Conservation (phyloP, 2,888 invertebrate genomes). For the Drosophila hamatofila region DNA sequence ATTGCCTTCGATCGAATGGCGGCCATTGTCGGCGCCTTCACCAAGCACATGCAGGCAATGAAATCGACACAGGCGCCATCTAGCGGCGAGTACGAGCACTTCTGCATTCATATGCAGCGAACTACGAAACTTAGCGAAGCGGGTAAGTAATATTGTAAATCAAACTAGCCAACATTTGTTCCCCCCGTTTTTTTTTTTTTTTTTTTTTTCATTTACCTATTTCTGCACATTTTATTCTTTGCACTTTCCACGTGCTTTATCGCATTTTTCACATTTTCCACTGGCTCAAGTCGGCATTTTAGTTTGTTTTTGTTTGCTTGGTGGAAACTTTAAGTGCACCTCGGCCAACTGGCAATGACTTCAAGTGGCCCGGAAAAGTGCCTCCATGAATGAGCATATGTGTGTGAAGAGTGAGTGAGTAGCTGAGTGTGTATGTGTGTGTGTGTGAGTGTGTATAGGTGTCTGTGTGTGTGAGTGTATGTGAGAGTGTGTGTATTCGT, state of each 20-base stretch:
- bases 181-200: not conserved
- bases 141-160: constrained; percentile 82
- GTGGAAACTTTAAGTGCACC: constrained; percentile 64
- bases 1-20: constrained; percentile 86
- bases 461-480: constrained; percentile 6
- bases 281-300: constrained; percentile 41
- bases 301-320: constrained; percentile 53
- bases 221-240: constrained; percentile 14
- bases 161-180: constrained; percentile 27
- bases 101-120: constrained; percentile 84
- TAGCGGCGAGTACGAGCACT: constrained; percentile 83
- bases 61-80: constrained; percentile 71
- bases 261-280: constrained; percentile 65
- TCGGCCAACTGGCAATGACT: constrained; percentile 59
- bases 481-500: constrained; percentile 11
- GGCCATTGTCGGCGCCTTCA: constrained; percentile 85
- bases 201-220: constrained; percentile 13
- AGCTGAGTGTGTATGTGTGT: constrained; percentile 5
- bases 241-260: constrained; percentile 60
- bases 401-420: constrained; percentile 12
- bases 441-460: constrained; percentile 12
- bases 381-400: constrained; percentile 26
- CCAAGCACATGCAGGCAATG: constrained; percentile 85
- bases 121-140: constrained; percentile 83
- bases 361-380: constrained; percentile 52